phyloP scores from a whole-genome alignment of 2,797 vertebrate genomes.

The Pterois miles region DNA sequence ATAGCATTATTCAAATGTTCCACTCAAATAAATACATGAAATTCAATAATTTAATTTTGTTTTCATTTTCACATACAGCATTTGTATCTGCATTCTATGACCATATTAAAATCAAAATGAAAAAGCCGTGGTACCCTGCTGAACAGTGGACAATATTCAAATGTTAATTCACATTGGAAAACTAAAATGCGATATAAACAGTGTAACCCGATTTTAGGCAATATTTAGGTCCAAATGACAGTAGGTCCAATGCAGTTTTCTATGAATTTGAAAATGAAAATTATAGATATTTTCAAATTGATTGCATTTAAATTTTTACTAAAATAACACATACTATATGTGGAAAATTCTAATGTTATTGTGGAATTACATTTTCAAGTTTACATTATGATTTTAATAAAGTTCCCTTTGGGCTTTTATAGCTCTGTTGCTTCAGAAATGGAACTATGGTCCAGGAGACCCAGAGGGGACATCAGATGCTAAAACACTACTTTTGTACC shows the following conservation, averaged over 20 bases:
- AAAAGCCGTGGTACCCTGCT: not conserved
- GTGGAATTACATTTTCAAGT: not conserved
- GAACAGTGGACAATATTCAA: not conserved
- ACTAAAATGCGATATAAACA: not conserved
- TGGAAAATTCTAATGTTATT: not conserved
- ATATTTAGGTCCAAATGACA: not conserved
- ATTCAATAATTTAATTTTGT: not conserved
- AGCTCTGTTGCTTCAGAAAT: not conserved
- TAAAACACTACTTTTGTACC: not conserved
- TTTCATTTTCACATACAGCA: not conserved
- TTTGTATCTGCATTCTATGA: not conserved
- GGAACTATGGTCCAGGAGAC: not conserved
- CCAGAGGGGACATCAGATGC: not conserved
- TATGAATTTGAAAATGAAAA: not conserved
- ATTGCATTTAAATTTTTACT: not conserved
- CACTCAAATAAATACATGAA: not conserved
- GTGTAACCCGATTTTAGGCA: not conserved
- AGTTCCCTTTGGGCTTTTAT: not conserved
- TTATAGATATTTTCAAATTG: rapidly evolving
- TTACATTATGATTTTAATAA: too few species aligned
- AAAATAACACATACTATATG: not conserved
- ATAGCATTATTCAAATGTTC: not conserved
- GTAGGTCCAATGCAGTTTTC: rapidly evolving
- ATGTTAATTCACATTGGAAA: not conserved
- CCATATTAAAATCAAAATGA: not conserved